Evolutionary conservation across 1,140 invertebrate genomes (phyloP).

Genomic region (Pantala flavescens): DNA sequence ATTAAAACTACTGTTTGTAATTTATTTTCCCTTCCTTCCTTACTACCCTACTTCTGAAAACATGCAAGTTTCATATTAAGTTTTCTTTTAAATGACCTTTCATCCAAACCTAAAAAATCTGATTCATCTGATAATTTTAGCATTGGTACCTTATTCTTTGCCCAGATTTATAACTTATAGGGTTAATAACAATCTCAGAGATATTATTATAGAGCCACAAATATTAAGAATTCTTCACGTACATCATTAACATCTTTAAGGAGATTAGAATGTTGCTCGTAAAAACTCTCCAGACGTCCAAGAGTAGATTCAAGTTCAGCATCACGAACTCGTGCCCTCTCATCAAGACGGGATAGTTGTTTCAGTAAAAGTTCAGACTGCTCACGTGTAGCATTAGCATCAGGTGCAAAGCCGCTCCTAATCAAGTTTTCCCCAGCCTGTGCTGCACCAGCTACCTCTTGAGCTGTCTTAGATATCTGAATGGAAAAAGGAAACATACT

Average conservation of each 20-base stretch:
- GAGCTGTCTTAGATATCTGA: conserved; percentile 47
- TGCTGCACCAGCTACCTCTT: conserved; percentile 60
- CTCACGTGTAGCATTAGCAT: conserved; percentile 64
- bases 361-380: conserved; percentile 67
- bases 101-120: too few relatives aligned
- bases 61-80: too few relatives aligned
- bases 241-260: conserved; percentile 70
- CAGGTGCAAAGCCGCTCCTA: conserved; percentile 71
- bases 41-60: too few relatives aligned
- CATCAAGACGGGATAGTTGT: conserved; percentile 67
- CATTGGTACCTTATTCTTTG: too few relatives aligned
- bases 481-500: conserved; percentile 15
- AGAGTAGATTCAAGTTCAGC: conserved; percentile 62
- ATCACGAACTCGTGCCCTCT: conserved; percentile 60
- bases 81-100: too few relatives aligned
- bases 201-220: neutral
- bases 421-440: conserved; percentile 62
- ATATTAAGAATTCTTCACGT: conserved; percentile 19
- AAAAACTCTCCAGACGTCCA: conserved; percentile 72
- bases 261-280: conserved; percentile 59
- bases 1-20: too few relatives aligned
- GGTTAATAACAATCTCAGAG: neutral
- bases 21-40: too few relatives aligned
- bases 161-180: too few relatives aligned
- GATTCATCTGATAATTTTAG: too few relatives aligned